A percentile compares a stretch with the other conserved stretches of the same genome.
Conservation (phyloP, 2,113 vertebrate species). For the Noctilio leporinus region DNA sequence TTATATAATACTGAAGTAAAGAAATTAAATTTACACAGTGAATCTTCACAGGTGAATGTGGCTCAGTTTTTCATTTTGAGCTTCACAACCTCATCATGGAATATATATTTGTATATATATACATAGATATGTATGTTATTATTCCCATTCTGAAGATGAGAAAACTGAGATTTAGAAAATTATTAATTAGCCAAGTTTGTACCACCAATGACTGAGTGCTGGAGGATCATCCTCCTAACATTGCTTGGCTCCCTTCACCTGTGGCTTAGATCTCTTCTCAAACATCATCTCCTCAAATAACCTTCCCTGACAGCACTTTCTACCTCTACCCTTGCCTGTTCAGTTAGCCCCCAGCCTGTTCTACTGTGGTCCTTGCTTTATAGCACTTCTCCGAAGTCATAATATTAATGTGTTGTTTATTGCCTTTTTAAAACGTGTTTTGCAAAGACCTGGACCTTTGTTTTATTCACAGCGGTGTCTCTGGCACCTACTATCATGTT, state of each 20-base stretch:
- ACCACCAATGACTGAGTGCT: neutral
- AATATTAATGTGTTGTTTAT: neutral
- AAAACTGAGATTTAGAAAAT: neutral
- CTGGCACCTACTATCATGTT: neutral
- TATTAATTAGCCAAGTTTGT: neutral
- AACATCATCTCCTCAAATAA: neutral
- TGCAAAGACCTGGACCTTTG: neutral
- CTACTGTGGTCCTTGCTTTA: neutral
- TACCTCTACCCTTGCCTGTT: neutral
- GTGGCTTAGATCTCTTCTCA: neutral
- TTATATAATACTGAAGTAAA: neutral
- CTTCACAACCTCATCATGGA: neutral
- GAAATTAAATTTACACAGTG: neutral
- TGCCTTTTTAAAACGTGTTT: neutral
- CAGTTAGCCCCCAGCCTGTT: neutral
- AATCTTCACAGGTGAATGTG: neutral
- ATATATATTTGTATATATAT: too few species aligned
- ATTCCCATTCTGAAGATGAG: neutral
- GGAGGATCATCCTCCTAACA: neutral
- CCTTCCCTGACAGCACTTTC: neutral
- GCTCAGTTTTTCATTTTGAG: neutral
- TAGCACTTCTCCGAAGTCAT: neutral
- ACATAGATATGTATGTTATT: neutral
- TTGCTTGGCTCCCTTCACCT: neutral
- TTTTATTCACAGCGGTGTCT: neutral